These are phyloP conservation scores for Camptogramma bilineatum DNA, from an alignment of 2,888 invertebrate species.

Conservation along the genomic window DNA sequence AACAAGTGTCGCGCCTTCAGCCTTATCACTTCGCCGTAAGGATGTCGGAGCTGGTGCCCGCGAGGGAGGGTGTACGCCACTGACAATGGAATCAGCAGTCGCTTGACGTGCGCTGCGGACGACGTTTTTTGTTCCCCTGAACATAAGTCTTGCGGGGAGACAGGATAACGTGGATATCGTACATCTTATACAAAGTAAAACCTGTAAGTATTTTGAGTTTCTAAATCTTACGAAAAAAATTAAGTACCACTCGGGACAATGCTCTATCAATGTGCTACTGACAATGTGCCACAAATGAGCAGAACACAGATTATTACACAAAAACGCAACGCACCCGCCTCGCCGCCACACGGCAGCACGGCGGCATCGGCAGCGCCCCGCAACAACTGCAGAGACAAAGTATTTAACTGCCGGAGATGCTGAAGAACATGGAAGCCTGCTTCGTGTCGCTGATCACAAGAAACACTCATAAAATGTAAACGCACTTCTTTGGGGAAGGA, in stretches of 20 bases:
- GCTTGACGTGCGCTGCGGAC: slow-evolving; percentile 11
- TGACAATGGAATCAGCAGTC: slow-evolving; percentile 25
- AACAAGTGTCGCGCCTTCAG: background rate
- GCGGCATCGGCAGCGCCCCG: background rate
- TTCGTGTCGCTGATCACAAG: slow-evolving; percentile 2
- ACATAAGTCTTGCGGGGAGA: slow-evolving; percentile 8
- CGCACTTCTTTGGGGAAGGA: slow-evolving; percentile 6
- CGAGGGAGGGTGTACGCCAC: slow-evolving; percentile 2
- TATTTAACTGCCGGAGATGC: slow-evolving; percentile 8
- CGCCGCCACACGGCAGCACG: background rate
- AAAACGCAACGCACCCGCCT: slow-evolving; percentile 7
- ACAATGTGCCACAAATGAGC: slow-evolving; percentile 3
- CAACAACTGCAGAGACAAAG: slow-evolving; percentile 31
- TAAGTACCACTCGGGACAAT: too few relatives aligned
- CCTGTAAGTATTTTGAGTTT: too few relatives aligned
- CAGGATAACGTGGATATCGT: background rate
- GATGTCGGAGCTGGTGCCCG: background rate
- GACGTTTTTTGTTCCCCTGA: slow-evolving; percentile 7
- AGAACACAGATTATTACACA: background rate
- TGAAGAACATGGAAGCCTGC: background rate
- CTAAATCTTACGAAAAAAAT: too few relatives aligned
- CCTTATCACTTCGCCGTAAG: background rate
- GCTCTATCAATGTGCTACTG: background rate
- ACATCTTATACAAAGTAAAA: background rate
- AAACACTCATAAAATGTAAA: slow-evolving; percentile 26